Evolutionary conservation across 2,113 vertebrate genomes (phyloP), one percentile per base, ranked within the genome.

Genomic region (Scartelaos histophorus): DNA sequence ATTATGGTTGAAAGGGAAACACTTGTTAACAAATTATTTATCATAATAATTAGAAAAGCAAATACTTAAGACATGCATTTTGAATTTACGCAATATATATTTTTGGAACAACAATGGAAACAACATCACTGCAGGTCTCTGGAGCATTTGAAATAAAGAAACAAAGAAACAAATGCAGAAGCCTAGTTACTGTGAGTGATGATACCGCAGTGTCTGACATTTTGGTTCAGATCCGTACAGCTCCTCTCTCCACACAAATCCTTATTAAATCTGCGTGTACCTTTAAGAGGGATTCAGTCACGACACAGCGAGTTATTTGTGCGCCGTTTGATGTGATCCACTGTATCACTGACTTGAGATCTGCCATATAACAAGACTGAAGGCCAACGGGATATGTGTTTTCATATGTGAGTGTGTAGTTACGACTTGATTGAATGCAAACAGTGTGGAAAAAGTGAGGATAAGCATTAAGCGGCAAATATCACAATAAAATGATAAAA

Each of bases 191-290:
- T 73, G 67, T 91, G 90, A 91, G 72, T 74, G 81, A 90, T 92
- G 88, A 87, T 81, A 76, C 89, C 24, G 90, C 89, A 88, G 82
- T 75, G 83, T 78, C 73, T 89, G 87, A 88, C 89, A 88, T 91
- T 92, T 89, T 85, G 24, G 76, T 64, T 38, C 17, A 82, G 83
- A 25, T 82, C 76, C 81, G 70, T 73, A 13, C 74, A 83, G 80
- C 67, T 85, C 72, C 79, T 86, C 70, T 73, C 77, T 78, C 54
- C 65, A 76, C 51, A 78, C 64, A 66, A 73, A 82, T 82, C 79
- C 85, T 83, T 86, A 84, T 87, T 88, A 89, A 88, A 88, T 65
- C 78, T 47, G 70, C 11, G 70, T 72, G 66, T 61, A 64, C 58
- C 70, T 79, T 67, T 71, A 87, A 67, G 68, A 72, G 76, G 69